These are phyloP conservation scores for Ophion ellenae DNA, from an alignment of 2,888 invertebrate genomes.

Conservation along the genomic window DNA sequence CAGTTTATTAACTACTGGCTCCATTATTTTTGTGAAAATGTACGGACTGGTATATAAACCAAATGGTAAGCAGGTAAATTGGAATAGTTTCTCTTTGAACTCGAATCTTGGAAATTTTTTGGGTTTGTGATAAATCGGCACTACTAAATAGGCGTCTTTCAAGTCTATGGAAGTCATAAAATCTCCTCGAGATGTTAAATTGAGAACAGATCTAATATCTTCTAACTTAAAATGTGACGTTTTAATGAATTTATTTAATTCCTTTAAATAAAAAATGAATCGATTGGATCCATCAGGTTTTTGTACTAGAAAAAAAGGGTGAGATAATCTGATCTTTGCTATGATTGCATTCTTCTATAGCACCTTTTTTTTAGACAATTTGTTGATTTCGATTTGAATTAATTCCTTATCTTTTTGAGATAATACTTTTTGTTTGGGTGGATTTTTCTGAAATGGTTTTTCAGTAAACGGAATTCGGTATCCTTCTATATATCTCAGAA, in stretches of 20 bases:
- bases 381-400: slow-evolving; percentile 5
- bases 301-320: neutral
- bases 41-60: no score
- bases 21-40: no score
- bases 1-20: no score
- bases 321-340: neutral
- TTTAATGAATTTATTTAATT: slow-evolving; percentile 19
- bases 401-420: neutral
- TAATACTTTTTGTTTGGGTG: neutral
- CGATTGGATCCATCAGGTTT: slow-evolving; percentile 18
- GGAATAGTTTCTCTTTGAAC: no score
- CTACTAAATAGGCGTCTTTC: slow-evolving; percentile 12
- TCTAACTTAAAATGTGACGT: slow-evolving; percentile 31
- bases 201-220: slow-evolving; percentile 23
- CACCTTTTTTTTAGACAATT: neutral
- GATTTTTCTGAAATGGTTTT: neutral
- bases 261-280: slow-evolving; percentile 13
- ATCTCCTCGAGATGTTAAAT: neutral
- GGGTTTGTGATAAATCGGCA: slow-evolving; percentile 47
- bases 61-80: no score
- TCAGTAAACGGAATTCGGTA: neutral
- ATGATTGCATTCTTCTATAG: slow-evolving; percentile 5
- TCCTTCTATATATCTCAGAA: neutral
- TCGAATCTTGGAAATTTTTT: no score
- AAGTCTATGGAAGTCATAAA: slow-evolving; percentile 19